These are phyloP conservation scores for Zoanthus solanderi DNA, from an alignment of 92 coral and sea anemone species.

Conservation along the genomic window DNA sequence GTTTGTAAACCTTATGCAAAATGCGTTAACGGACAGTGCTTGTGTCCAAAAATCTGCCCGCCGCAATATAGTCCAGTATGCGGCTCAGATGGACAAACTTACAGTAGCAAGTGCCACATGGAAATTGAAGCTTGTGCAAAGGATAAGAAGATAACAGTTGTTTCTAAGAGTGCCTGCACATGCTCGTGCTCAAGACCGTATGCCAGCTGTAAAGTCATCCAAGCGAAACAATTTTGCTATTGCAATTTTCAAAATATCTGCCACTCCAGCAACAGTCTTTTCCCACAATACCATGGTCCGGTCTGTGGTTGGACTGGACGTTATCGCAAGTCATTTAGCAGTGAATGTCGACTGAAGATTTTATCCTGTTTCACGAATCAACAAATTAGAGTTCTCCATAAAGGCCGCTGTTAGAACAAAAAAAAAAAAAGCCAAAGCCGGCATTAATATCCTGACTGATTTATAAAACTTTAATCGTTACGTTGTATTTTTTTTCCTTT, in stretches of 20 bases:
- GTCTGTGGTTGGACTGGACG: slow-evolving; percentile 16
- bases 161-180: neutral
- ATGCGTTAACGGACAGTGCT: neutral
- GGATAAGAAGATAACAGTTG: neutral
- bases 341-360: neutral
- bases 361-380: neutral
- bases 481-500: too few relatives aligned
- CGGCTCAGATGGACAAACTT: slow-evolving; percentile 30
- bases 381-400: neutral
- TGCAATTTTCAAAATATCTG: neutral
- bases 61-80: neutral
- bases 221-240: neutral
- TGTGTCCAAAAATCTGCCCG: neutral
- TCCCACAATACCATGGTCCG: neutral
- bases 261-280: neutral
- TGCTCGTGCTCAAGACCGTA: slow-evolving; percentile 14
- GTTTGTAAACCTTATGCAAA: slow-evolving; percentile 14
- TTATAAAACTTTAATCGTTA: too few relatives aligned
- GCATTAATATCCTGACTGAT: neutral
- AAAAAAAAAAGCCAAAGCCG: neutral
- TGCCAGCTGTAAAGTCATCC: neutral
- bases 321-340: neutral
- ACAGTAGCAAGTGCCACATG: slow-evolving; percentile 1
- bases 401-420: neutral
- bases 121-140: neutral